Conservation (phyloP, 2,113 vertebrate species). For the Verasper variegatus region DNA sequence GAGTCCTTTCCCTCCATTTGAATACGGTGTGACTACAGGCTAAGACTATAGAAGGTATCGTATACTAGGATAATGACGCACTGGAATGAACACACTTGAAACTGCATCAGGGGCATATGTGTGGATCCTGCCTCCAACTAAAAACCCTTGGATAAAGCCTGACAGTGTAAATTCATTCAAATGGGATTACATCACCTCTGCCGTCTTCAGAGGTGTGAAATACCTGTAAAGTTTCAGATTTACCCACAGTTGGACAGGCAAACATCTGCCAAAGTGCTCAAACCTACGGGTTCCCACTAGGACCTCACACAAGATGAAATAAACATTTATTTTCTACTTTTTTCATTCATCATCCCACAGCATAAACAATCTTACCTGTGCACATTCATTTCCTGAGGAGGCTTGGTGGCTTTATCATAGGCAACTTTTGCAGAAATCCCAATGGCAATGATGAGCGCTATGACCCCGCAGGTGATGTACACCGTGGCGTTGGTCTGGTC, state of each 20-base stretch:
- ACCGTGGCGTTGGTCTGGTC: constrained; percentile 98
- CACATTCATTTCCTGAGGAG: constrained; percentile 98
- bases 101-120: background rate
- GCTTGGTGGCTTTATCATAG: constrained; percentile 95
- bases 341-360: background rate
- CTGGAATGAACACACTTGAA: background rate
- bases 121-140: background rate
- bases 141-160: background rate
- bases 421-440: constrained; percentile 96
- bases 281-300: too few relatives aligned
- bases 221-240: too few relatives aligned
- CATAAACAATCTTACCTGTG: constrained; percentile 87
- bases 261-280: too few relatives aligned
- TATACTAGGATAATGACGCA: background rate
- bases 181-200: background rate
- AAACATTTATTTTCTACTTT: too few relatives aligned
- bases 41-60: background rate
- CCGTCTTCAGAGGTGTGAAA: background rate
- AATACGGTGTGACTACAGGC: background rate
- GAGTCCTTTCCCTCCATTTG: background rate
- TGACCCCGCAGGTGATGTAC: constrained; percentile 96
- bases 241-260: too few relatives aligned
- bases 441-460: constrained; percentile 92
- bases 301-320: too few relatives aligned
- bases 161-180: background rate